phyloP scores from a whole-genome alignment of 2,797 vertebrate species.

The Amphiprion clarkii region DNA sequence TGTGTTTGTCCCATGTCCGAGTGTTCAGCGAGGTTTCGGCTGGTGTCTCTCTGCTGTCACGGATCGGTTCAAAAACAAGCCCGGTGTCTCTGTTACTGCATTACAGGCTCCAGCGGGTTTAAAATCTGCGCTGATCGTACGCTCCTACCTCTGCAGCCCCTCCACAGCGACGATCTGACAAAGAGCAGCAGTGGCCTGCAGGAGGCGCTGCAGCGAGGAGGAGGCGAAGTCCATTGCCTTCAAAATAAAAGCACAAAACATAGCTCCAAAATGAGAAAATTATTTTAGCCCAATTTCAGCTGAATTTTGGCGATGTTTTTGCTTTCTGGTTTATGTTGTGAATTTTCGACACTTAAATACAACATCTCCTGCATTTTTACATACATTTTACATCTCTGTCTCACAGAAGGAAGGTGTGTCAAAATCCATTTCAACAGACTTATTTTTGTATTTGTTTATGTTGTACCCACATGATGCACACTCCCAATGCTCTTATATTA shows the following conservation, averaged over 20 bases:
- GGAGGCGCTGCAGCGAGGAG: slow-evolving; percentile 61
- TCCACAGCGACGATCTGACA: slow-evolving; percentile 2
- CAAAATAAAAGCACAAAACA: slow-evolving; percentile 50
- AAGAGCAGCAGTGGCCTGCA: slow-evolving; percentile 9
- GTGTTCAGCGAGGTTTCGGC: neutral
- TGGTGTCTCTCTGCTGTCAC: slow-evolving; percentile 1
- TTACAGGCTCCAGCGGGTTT: slow-evolving; percentile 5
- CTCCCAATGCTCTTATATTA: no score
- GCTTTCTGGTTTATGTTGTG: neutral
- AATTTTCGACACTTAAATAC: no score
- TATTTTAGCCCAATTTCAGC: neutral
- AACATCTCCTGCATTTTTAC: no score
- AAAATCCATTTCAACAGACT: no score
- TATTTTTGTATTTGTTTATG: neutral
- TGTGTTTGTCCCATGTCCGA: slow-evolving; percentile 37
- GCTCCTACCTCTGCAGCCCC: slow-evolving; percentile 31
- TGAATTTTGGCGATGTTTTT: no score
- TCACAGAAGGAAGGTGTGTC: no score
- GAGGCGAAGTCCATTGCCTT: neutral
- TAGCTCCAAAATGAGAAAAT: neutral
- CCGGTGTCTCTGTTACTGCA: neutral
- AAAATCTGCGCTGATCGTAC: slow-evolving; percentile 22
- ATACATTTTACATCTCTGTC: no score
- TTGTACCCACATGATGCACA: neutral
- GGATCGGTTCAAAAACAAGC: slow-evolving; percentile 9